A percentile compares a stretch with the other conserved stretches of the same genome.
Evolutionary conservation across 1,140 invertebrate genomes (phyloP).

Genomic region (Scaptodrosophila lebanonensis): DNA sequence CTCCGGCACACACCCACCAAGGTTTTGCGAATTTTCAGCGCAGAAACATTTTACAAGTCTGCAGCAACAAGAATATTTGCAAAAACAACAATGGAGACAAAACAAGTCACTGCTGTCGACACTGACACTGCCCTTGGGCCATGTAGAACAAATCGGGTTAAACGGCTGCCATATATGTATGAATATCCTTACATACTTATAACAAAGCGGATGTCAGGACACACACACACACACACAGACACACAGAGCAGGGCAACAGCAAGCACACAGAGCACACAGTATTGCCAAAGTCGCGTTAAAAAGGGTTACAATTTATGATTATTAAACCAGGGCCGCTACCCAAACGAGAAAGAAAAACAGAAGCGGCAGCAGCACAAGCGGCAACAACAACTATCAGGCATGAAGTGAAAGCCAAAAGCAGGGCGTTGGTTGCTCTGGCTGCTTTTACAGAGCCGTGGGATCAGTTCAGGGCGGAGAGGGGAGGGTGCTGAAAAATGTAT

Average conservation of each 20-base stretch:
- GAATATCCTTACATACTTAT: too few species aligned
- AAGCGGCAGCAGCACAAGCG: background rate
- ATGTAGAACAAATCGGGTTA: background rate
- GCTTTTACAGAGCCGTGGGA: too few species aligned
- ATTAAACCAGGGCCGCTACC: background rate
- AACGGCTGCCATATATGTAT: background rate
- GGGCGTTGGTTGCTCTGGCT: too few species aligned
- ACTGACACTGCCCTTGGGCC: background rate
- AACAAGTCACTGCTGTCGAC: background rate
- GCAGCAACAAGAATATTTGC: too few species aligned
- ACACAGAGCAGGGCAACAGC: too few species aligned
- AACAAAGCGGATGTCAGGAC: constrained; percentile 4
- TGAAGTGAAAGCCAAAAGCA: background rate
- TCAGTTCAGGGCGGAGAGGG: background rate
- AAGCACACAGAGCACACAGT: background rate
- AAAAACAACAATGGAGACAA: too few species aligned
- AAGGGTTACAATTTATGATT: constrained; percentile 18
- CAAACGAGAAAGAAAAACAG: background rate
- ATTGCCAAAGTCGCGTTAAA: background rate
- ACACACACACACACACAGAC: too few species aligned
- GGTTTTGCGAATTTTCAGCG: too few species aligned
- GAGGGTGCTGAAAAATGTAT: constrained; percentile 18
- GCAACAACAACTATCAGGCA: too few species aligned
- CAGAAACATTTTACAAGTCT: too few species aligned
- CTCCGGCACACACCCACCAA: too few species aligned